Base-by-base conservation (phyloP, 92 coral and sea anemone species). In the Phenganax subtilis region DNA sequence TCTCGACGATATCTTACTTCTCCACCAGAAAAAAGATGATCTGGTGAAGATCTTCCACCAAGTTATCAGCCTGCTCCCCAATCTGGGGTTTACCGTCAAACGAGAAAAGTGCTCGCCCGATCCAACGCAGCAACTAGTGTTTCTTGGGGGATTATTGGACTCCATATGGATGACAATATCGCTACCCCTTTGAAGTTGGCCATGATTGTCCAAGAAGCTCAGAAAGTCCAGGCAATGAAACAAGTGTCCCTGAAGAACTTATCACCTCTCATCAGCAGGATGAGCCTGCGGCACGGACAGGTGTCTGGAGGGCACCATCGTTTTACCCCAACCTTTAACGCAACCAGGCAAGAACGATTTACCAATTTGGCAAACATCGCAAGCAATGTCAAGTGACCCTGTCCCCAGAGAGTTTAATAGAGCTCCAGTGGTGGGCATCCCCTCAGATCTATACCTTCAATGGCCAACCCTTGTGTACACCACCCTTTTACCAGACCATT, bases 231-330 rank as follows among this genome's bases (percentile, higher is more conserved):
- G 44, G 61, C n/a, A 44, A 57, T 62, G 20, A 71, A 77, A 80
- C 17, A 63, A 54, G 65, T 82, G 47, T 31, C 89, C 14, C 57
- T 87, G 66, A 79, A 72, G 15, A 87, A 54, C 17, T 70, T 87
- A 31, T 71, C 87, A 8, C 57, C 85, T 77, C 75, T 84, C 12
- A 58, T 87, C 44, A 85, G 87, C 75, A 81, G 87, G 55, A 87
- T 87, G 90, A 87, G 77, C 65, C 90, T 57, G 90, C 90, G 6
- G 88, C 88, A 1, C 80, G 57, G 54, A 84, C 85, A 12, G 90
- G 82, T 1, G 60, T 78, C 71, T 87, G 88, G 87, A n/a, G 51
- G 12, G 85, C 87, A 58, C 89, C 85, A 1, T 57, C 72, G 5
- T 77, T 78, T 54, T 79, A 87, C 64, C 76, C 85, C 52, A 73